phyloP scores from a whole-genome alignment of 2,888 invertebrate species.

The Hecatera dysodea region DNA sequence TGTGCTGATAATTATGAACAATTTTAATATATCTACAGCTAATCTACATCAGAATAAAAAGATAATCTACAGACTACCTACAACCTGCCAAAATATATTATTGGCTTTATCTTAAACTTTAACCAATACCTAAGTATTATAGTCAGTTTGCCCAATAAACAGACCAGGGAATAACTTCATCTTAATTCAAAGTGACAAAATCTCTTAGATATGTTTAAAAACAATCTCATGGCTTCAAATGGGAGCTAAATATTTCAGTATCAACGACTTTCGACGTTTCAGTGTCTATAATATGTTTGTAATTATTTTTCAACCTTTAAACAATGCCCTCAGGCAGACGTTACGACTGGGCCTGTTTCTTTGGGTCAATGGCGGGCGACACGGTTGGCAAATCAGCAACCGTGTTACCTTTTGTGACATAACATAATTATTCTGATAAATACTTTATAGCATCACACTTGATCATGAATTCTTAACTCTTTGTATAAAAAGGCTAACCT shows the following conservation, averaged over 20 bases:
- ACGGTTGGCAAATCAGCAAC: constrained; percentile 25
- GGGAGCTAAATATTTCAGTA: background rate
- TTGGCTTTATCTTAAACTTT: background rate
- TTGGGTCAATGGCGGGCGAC: constrained; percentile 35
- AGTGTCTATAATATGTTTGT: background rate
- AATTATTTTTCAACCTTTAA: constrained; percentile 13
- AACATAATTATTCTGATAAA: background rate
- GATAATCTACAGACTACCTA: too few relatives aligned
- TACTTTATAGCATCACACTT: background rate
- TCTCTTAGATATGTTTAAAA: background rate
- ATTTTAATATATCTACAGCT: background rate
- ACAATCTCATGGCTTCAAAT: background rate
- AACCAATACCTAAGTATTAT: too few relatives aligned
- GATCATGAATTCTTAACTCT: too few relatives aligned
- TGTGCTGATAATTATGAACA: background rate
- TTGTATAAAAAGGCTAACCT: too few relatives aligned
- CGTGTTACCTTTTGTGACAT: background rate
- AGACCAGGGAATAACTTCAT: background rate
- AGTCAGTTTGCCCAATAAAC: background rate
- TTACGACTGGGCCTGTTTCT: constrained; percentile 33
- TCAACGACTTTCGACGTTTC: background rate
- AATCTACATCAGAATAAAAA: too few relatives aligned
- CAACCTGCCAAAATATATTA: background rate
- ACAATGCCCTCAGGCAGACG: background rate
- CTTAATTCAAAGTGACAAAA: background rate